Evolutionary conservation across 2,113 vertebrate species (phyloP), one percentile per base, ranked within the genome.

Genomic region (Clupea harengus): DNA sequence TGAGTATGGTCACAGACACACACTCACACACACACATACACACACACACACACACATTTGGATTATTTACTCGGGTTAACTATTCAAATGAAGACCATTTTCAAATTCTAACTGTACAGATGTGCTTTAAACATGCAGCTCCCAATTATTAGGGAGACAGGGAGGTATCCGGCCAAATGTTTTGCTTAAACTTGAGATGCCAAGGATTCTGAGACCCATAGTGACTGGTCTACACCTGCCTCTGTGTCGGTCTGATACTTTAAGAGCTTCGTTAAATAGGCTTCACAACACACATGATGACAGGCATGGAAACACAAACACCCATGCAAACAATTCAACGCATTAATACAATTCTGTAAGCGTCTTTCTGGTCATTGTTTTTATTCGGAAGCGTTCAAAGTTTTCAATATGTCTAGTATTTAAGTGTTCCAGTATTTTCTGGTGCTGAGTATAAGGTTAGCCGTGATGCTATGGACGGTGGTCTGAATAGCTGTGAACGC

Each of bases 241-340:
- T 64, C 60, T 64, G 22, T 25, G 25, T 10, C 5, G 22, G n/a
- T 57, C 15, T 57, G 52, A 57, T 57, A 15, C 18, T 57, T 57
- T 57, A 20, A 64, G 22, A 64, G n/a, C 22, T 25, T 25, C 10
- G 22, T 6, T n/a, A 0, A 64, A 25, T 64, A 25, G n/a, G 1
- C 60, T 64, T 64, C 52, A 39, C 10, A 15, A 10, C 54, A 60
- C 2, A 18, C 20, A 22, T 22, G 17, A 60, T 39, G 39, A 39
- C n/a, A 39, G 2, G 39, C 39, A 64, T 25, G 60, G 60, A 9
- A 64, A 64, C 22, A 52, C 50, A 87, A 25, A 81, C 83, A 64
- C 87, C 85, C 88, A 86, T 90, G 92, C 91, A 90, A 90, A 91
- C n/a, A n/a, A 25, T 64, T 64, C 4, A 25, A 4, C 6, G 60